Percentiles rank a stretch among this genome's conserved stretches.
Evolutionary conservation across 2,113 vertebrate genomes (phyloP).

Genomic region (Glaucidium brasilianum): DNA sequence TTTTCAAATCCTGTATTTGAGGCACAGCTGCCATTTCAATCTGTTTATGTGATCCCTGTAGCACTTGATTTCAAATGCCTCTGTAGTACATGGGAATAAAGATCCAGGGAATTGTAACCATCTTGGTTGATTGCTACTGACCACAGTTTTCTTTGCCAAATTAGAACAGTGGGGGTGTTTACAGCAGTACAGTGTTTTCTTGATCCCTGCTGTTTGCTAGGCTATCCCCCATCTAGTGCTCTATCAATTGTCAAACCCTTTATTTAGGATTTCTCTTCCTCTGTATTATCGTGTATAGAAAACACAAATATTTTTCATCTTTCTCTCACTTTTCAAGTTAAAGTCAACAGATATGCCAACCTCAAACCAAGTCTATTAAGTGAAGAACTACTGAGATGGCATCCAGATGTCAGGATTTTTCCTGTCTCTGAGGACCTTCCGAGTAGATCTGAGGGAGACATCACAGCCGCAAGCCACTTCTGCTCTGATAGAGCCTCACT

Average conservation of each 20-base stretch:
- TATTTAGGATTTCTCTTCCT: neutral
- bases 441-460: neutral
- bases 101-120: neutral
- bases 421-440: neutral
- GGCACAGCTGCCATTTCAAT: slow-evolving; percentile 9
- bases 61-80: neutral
- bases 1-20: neutral
- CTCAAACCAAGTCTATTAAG: neutral
- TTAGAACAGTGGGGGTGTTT: neutral
- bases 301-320: neutral
- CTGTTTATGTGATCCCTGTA: neutral
- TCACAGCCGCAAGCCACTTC: neutral
- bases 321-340: neutral
- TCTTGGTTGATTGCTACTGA: neutral
- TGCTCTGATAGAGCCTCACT: neutral
- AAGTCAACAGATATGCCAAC: neutral
- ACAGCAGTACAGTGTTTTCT: neutral
- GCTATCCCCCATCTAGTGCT: neutral
- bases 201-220: neutral
- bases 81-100: neutral
- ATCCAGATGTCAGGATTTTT: neutral
- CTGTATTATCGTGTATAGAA: neutral
- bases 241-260: neutral
- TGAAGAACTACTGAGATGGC: neutral
- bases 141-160: neutral